These are phyloP conservation scores for Yponomeuta evonymella DNA, from an alignment of 2,888 invertebrate species.

Conservation along the genomic window DNA sequence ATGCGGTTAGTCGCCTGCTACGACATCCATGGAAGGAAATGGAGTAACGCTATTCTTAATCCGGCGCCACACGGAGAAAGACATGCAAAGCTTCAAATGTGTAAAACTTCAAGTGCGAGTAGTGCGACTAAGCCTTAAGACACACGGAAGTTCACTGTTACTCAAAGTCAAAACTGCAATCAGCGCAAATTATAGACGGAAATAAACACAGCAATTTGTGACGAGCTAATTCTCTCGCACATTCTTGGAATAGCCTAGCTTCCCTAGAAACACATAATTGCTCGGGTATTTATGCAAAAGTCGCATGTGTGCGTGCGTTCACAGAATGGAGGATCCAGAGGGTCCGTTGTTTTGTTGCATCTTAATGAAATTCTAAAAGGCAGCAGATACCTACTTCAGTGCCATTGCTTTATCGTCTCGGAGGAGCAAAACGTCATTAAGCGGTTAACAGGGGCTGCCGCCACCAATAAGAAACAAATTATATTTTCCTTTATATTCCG, in stretches of 20 bases:
- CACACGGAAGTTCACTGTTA: neutral
- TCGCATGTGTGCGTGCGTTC: conserved; percentile 10
- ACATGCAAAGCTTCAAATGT: neutral
- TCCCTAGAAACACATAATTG: conserved; percentile 12
- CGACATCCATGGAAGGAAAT: no score
- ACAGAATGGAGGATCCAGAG: neutral
- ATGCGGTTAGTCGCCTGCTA: no score
- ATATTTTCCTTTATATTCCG: no score
- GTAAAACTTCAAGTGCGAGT: neutral
- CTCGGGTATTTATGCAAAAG: neutral
- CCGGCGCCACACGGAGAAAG: no score
- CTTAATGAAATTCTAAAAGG: no score
- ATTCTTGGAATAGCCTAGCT: conserved; percentile 9
- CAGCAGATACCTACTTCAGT: no score
- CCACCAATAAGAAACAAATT: no score
- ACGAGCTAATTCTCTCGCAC: conserved; percentile 7
- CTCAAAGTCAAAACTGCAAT: conserved; percentile 11
- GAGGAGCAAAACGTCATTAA: no score
- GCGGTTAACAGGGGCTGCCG: no score
- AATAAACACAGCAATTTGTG: conserved; percentile 16
- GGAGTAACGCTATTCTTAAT: no score
- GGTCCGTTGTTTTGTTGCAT: neutral
- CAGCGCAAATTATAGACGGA: conserved; percentile 11
- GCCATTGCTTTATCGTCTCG: no score
- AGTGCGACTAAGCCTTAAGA: neutral